These are phyloP conservation scores for Drosophila orosa DNA, from an alignment of 1,140 invertebrate genomes.

Conservation along the genomic window DNA sequence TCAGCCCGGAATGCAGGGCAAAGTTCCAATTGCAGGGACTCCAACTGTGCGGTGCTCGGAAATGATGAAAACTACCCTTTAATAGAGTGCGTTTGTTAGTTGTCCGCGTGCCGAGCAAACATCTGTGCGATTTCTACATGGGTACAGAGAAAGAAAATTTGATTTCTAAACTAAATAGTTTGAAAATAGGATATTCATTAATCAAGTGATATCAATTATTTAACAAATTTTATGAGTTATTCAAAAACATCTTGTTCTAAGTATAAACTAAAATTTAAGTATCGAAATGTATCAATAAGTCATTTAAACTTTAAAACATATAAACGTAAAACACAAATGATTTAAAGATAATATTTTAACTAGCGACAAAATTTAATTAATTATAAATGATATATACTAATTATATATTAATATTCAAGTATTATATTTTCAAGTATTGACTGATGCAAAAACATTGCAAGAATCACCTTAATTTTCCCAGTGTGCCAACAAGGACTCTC, in stretches of 20 bases:
- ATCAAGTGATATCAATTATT: rapidly evolving
- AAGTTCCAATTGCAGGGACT: conserved; percentile 67
- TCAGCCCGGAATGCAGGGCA: conserved; percentile 58
- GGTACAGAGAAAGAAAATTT: conserved; percentile 1
- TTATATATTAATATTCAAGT: too few relatives aligned
- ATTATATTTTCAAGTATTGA: background rate
- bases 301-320: background rate
- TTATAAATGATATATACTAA: too few relatives aligned
- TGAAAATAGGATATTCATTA: too few relatives aligned
- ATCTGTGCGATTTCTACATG: conserved; percentile 70
- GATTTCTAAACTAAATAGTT: too few relatives aligned
- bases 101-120: conserved; percentile 39
- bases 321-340: too few relatives aligned
- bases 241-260: background rate
- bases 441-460: background rate
- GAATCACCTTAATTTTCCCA: background rate
- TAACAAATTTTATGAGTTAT: background rate
- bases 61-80: conserved; percentile 84
- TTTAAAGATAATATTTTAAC: too few relatives aligned
- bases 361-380: too few relatives aligned
- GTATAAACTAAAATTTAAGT: too few relatives aligned
- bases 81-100: conserved; percentile 59
- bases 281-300: background rate
- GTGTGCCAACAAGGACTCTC: conserved; percentile 30
- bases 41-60: conserved; percentile 63